Conservation (phyloP, 2,113 vertebrate species). For the Morphnarchus princeps region DNA sequence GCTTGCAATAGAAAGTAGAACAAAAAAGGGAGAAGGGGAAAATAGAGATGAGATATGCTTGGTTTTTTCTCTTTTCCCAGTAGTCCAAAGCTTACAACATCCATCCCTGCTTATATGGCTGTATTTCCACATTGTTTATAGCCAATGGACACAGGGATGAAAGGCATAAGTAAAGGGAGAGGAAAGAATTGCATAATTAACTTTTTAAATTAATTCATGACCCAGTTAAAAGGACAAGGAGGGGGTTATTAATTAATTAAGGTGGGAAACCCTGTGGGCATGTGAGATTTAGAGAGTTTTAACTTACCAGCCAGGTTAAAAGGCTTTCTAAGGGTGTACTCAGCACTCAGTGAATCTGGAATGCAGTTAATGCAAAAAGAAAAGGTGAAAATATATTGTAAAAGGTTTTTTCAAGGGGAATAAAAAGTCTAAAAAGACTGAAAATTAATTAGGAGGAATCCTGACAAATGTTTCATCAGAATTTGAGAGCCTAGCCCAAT, state of each 20-base stretch:
- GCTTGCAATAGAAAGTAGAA: background rate
- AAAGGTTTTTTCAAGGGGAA: constrained; percentile 55
- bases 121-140: constrained; percentile 59
- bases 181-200: constrained; percentile 70
- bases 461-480: constrained; percentile 36
- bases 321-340: constrained; percentile 54
- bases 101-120: background rate
- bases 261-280: constrained; percentile 68
- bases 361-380: constrained; percentile 42
- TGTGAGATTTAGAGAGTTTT: constrained; percentile 67
- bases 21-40: background rate
- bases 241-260: constrained; percentile 73
- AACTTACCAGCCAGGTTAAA: constrained; percentile 69
- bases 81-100: background rate
- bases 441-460: constrained; percentile 54
- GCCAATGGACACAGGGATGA: constrained; percentile 54
- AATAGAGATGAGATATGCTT: background rate
- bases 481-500: background rate
- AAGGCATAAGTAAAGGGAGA: constrained; percentile 54
- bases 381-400: constrained; percentile 51
- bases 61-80: background rate
- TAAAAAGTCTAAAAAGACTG: constrained; percentile 21
- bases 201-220: constrained; percentile 74
- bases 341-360: constrained; percentile 28
- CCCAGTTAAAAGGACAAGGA: constrained; percentile 73